Conservation (phyloP, 2,888 invertebrate species). For the Galeruca laticollis region DNA sequence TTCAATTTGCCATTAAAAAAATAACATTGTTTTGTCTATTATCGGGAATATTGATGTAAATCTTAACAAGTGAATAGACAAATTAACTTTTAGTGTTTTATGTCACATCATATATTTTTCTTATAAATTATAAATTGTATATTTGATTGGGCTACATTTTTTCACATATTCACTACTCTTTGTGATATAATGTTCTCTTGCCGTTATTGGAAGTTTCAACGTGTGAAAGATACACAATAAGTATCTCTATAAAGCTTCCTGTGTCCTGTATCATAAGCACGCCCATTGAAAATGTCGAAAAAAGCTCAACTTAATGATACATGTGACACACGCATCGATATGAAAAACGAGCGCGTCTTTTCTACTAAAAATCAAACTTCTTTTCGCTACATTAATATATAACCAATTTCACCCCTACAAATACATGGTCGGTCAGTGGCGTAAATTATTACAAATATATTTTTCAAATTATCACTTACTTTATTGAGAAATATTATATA, state of each 20-base stretch:
- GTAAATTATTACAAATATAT: not conserved
- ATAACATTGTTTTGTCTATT: too few species aligned
- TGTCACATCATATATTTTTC: too few species aligned
- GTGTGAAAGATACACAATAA: not conserved
- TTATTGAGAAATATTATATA: too few species aligned
- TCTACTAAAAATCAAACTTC: conserved; percentile 41
- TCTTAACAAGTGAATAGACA: too few species aligned
- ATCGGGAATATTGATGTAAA: too few species aligned
- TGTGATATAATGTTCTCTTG: not conserved
- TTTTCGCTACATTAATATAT: conserved; percentile 42
- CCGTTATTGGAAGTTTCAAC: not conserved
- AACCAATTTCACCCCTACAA: conserved; percentile 42
- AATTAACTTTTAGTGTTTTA: too few species aligned
- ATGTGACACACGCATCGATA: conserved; percentile 36
- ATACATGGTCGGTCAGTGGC: conserved; percentile 29
- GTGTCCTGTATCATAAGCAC: conserved; percentile 14
- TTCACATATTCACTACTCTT: not conserved
- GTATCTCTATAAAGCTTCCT: not conserved
- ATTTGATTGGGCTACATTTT: too few species aligned
- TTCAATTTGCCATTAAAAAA: too few species aligned
- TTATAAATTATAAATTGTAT: too few species aligned
- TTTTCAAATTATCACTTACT: too few species aligned
- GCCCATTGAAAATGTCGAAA: conserved; percentile 27
- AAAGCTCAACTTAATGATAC: conserved; percentile 37
- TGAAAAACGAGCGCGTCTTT: conserved; percentile 40